Evolutionary conservation across 1,140 invertebrate species (phyloP).

Genomic region (Bombus cullumanus): DNA sequence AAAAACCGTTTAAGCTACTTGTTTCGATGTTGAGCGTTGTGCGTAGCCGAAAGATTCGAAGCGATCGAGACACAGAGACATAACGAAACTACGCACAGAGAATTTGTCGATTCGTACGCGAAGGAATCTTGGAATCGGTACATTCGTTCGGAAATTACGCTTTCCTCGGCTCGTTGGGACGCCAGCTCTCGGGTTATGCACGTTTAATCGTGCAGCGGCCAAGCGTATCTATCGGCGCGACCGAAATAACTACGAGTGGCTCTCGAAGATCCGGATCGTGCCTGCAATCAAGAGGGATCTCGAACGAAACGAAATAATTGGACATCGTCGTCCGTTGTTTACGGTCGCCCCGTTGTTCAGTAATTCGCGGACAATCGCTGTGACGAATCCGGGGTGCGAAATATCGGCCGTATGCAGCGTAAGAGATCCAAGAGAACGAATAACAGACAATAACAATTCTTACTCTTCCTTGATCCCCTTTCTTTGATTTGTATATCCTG

Average conservation of each 20-base stretch:
- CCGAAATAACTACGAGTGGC: slow-evolving; percentile 8
- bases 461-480: background rate
- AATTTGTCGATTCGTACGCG: background rate
- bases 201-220: background rate
- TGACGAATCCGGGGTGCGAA: background rate
- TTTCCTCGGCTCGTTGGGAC: background rate
- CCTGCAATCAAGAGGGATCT: background rate
- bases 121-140: background rate
- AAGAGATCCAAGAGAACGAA: too few species aligned
- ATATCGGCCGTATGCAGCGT: background rate
- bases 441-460: background rate
- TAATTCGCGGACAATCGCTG: background rate
- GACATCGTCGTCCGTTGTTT: background rate
- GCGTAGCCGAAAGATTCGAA: background rate
- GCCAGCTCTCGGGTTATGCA: background rate
- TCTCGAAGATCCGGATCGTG: background rate
- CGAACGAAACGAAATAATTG: slow-evolving; percentile 1
- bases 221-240: background rate
- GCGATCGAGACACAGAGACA: rapidly evolving
- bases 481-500: background rate
- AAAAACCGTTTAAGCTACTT: too few species aligned
- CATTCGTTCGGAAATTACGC: background rate
- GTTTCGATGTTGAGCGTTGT: too few species aligned
- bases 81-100: background rate
- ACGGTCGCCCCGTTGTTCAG: background rate